phyloP scores from a whole-genome alignment of 2,888 invertebrate genomes.

The Pardosa pseudoannulata region DNA sequence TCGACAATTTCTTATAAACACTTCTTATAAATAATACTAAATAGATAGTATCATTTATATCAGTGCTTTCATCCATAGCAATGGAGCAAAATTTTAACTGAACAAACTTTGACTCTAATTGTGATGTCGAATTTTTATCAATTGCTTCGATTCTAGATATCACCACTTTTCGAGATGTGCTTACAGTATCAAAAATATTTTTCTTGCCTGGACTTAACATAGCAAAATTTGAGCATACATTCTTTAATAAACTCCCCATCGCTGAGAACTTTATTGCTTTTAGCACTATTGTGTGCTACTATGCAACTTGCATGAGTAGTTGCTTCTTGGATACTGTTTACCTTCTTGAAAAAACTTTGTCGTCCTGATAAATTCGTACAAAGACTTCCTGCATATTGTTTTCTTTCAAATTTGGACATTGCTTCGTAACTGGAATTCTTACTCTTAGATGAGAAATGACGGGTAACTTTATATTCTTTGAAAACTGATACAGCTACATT shows the following conservation, averaged over 20 bases:
- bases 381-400: slow-evolving; percentile 8
- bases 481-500: slow-evolving; percentile 56
- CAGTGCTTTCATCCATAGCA: slow-evolving; percentile 4
- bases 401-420: slow-evolving; percentile 32
- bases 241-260: slow-evolving; percentile 48
- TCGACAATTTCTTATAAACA: slow-evolving; percentile 35
- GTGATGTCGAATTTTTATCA: slow-evolving; percentile 28
- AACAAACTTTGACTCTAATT: slow-evolving; percentile 18
- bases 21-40: slow-evolving; percentile 38
- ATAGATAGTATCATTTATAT: slow-evolving; percentile 16
- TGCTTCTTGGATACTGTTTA: slow-evolving; percentile 24
- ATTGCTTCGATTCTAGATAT: slow-evolving; percentile 50
- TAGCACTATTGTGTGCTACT: slow-evolving; percentile 41
- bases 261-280: slow-evolving; percentile 37
- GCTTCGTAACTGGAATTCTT: slow-evolving; percentile 45
- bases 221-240: slow-evolving; percentile 23
- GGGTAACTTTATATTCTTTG: slow-evolving; percentile 47
- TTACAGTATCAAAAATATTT: slow-evolving; percentile 30
- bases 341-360: slow-evolving; percentile 37
- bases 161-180: slow-evolving; percentile 31
- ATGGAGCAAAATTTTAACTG: slow-evolving; percentile 22
- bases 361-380: slow-evolving; percentile 24
- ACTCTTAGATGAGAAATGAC: slow-evolving; percentile 40
- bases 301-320: slow-evolving; percentile 31
- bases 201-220: slow-evolving; percentile 24